A percentile compares a stretch with the other conserved stretches of the same genome.
Conservation (phyloP, 92 coral and sea anemone species). For the Virgularia gustaviana region DNA sequence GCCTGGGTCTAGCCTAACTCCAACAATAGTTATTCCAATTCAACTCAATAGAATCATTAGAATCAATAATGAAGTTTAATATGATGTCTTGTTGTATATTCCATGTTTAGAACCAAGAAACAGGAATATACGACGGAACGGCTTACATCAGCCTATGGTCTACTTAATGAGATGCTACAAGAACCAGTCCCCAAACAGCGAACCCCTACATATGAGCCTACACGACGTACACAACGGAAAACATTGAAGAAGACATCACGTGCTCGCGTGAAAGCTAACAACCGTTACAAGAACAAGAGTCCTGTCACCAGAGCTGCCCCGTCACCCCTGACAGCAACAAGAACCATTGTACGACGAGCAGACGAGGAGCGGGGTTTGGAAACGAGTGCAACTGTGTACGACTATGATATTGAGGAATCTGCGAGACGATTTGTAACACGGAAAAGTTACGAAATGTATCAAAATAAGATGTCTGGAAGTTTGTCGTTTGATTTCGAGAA, state of each 20-base stretch:
- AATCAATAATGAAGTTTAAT: too few relatives aligned
- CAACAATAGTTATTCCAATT: too few relatives aligned
- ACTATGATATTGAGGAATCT: slow-evolving; percentile 21
- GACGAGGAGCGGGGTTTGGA: background rate
- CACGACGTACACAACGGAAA: slow-evolving; percentile 14
- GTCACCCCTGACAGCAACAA: background rate
- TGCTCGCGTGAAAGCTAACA: slow-evolving; percentile 16
- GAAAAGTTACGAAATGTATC: slow-evolving; percentile 27
- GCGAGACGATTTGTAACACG: slow-evolving; percentile 38
- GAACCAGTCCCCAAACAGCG: slow-evolving; percentile 23
- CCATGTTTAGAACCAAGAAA: slow-evolving; percentile 10
- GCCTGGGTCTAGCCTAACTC: too few relatives aligned
- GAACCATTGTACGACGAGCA: background rate
- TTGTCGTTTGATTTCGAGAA: slow-evolving; percentile 13
- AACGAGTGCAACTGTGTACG: slow-evolving; percentile 7
- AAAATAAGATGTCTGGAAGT: slow-evolving; percentile 6
- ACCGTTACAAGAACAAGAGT: slow-evolving; percentile 2
- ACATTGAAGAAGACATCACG: background rate
- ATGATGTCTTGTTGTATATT: too few relatives aligned
- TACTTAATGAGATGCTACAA: slow-evolving; percentile 19
- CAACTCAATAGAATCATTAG: too few relatives aligned
- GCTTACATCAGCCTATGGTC: slow-evolving; percentile 29
- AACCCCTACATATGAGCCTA: background rate
- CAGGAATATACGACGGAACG: slow-evolving; percentile 22
- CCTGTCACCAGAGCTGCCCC: background rate